Evolutionary conservation across 2,113 vertebrate genomes (phyloP), one percentile per base, ranked within the genome.

Genomic region (Crypturellus undulatus): DNA sequence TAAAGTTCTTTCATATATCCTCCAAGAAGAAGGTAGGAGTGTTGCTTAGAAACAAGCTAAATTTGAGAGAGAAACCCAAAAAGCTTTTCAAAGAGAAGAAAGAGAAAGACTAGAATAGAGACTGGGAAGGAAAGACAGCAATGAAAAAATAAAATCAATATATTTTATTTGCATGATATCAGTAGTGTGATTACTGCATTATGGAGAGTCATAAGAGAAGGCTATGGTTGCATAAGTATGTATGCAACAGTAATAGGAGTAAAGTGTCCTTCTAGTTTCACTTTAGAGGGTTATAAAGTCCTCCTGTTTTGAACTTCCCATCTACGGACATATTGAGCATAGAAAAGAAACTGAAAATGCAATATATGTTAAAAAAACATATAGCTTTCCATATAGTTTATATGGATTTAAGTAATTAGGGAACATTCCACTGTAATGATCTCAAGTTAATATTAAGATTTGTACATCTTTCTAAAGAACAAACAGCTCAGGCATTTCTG

Each of bases 21-120:
- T 47, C 60, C 67, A 79, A 11, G 51, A 92, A 78, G 68, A 71
- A 83, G 51, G 94, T 96, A 96, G 87, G 91, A 95, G 92, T 78
- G 91, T 94, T 96, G 95, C 95, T 95, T 90, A 93, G 93, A 92
- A 96, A 97, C 87, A 90, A 96, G 88, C 43, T 62, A 43, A 84
- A 92, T 59, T 79, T 81, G 69, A 93, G 82, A 94, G 90, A 87
- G 17, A 88, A 91, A 90, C 56, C 26, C 67, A 84, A 84, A 19
- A 85, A 90, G 28, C 10, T 43, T 76, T 86, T 62, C 52, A 76
- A 88, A 86, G 58, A 72, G n/a, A 38, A 85, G 62, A 42, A 90
- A 40, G 22, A 56, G 5, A 22, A 85, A 22, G 42, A 72, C 54
- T 78, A 73, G 63, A 28, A 79, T 79, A 75, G 56, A 21, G 14